Evolutionary conservation across 2,888 invertebrate species (phyloP).

Genomic region (Eilema caniola): DNA sequence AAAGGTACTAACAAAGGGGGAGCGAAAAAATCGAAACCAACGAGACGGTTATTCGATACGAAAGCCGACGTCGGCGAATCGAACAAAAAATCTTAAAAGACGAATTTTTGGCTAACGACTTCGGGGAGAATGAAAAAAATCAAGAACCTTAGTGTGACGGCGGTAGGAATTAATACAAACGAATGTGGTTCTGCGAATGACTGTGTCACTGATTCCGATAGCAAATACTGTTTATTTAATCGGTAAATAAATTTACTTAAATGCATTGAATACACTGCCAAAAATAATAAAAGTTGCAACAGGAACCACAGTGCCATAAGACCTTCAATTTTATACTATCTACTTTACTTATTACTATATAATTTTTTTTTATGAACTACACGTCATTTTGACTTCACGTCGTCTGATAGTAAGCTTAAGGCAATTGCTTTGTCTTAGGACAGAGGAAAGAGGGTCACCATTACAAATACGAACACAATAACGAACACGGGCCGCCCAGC

Average conservation of each 20-base stretch:
- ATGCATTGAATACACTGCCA: background rate
- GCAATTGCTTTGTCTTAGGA: too few species aligned
- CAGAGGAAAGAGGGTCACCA: too few species aligned
- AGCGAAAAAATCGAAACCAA: conserved; percentile 35
- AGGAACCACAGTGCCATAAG: background rate
- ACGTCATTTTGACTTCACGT: too few species aligned
- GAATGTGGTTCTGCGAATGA: conserved; percentile 65
- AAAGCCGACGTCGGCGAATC: conserved; percentile 42
- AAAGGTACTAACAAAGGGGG: conserved; percentile 39
- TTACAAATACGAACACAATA: too few species aligned
- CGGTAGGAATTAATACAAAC: conserved; percentile 73
- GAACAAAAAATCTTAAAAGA: conserved; percentile 51
- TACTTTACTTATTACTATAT: background rate
- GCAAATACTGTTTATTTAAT: conserved; percentile 7
- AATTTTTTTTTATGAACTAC: too few species aligned
- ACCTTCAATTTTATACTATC: background rate
- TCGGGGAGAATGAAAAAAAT: conserved; percentile 66
- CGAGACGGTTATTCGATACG: conserved; percentile 50
- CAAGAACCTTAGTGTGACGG: conserved; percentile 67
- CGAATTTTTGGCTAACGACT: conserved; percentile 63
- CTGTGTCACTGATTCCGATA: conserved; percentile 32
- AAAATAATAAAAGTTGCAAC: background rate
- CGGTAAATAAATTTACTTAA: background rate
- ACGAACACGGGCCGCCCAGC: too few species aligned
- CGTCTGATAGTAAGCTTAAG: too few species aligned